These are phyloP conservation scores for Dicyrtoma fusca DNA, from an alignment of 2,888 invertebrate genomes.

Conservation along the genomic window DNA sequence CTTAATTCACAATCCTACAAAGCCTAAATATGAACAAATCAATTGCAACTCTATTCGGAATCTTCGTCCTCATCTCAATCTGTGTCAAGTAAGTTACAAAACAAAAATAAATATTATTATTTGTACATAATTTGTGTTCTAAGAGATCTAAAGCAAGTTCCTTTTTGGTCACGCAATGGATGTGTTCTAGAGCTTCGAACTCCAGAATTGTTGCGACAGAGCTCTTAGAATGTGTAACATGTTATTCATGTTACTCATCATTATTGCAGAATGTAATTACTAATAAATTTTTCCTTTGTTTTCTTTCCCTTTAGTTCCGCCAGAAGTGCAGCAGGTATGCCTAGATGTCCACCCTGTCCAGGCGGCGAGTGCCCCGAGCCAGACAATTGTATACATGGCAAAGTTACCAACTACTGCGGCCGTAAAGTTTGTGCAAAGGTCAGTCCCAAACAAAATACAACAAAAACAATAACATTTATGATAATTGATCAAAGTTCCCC, in stretches of 20 bases:
- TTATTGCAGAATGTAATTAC: background rate
- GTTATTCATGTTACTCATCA: no score
- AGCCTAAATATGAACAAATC: slow-evolving; percentile 13
- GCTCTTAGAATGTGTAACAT: no score
- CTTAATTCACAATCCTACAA: background rate
- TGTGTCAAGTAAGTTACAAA: slow-evolving; percentile 16
- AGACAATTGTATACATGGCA: slow-evolving; percentile 54
- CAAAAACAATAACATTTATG: no score
- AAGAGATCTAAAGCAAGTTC: no score
- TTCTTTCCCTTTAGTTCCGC: background rate
- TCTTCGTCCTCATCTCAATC: slow-evolving; percentile 1
- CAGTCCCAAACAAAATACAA: slow-evolving; percentile 24
- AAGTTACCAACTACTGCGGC: slow-evolving; percentile 56
- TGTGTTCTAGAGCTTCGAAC: no score
- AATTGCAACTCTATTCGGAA: slow-evolving; percentile 6
- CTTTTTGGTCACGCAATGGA: no score
- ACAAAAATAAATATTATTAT: background rate
- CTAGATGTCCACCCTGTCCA: slow-evolving; percentile 35
- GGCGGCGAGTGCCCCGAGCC: slow-evolving; percentile 43
- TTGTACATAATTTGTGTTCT: no score
- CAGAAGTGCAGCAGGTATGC: slow-evolving; percentile 27
- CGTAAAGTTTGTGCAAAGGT: slow-evolving; percentile 58
- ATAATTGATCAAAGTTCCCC: no score
- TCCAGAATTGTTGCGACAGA: no score
- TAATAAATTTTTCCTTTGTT: background rate